Evolutionary conservation across 2,797 vertebrate species (phyloP).

Genomic region (Decapterus maruadsi): DNA sequence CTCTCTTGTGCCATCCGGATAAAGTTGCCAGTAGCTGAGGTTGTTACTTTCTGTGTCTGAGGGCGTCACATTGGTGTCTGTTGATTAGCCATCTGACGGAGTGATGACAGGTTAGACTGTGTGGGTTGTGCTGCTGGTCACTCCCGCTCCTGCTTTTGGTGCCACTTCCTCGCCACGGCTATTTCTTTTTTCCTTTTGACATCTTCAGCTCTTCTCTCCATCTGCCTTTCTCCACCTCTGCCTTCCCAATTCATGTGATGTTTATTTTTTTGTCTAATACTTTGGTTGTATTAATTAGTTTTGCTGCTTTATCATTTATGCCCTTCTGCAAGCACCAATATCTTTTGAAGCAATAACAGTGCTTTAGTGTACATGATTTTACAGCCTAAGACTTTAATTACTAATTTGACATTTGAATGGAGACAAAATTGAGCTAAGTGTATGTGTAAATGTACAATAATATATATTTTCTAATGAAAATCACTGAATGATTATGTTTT

Average conservation of each 20-base stretch:
- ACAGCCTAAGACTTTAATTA: neutral
- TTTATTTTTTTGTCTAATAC: neutral
- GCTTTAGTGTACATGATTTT: neutral
- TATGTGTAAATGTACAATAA: too few species aligned
- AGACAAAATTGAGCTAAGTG: neutral
- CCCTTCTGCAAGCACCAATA: neutral
- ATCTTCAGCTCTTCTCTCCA: neutral
- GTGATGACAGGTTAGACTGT: constrained; percentile 44
- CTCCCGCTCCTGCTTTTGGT: neutral
- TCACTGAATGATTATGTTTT: neutral
- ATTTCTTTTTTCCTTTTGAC: constrained; percentile 16
- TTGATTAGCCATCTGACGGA: constrained; percentile 50
- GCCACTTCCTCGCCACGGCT: constrained; percentile 13
- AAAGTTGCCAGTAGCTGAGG: constrained; percentile 31
- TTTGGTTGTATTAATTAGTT: neutral
- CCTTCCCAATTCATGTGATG: neutral
- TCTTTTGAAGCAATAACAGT: neutral
- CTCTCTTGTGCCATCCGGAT: constrained; percentile 23
- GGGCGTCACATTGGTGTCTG: constrained; percentile 46
- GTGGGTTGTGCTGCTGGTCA: constrained; percentile 41
- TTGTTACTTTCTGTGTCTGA: constrained; percentile 54
- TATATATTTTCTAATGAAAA: neutral
- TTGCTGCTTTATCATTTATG: neutral
- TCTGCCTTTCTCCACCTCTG: constrained; percentile 5
- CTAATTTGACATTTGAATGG: too few species aligned